Conservation (phyloP, 2,888 invertebrate species). For the Ochropleura plecta region DNA sequence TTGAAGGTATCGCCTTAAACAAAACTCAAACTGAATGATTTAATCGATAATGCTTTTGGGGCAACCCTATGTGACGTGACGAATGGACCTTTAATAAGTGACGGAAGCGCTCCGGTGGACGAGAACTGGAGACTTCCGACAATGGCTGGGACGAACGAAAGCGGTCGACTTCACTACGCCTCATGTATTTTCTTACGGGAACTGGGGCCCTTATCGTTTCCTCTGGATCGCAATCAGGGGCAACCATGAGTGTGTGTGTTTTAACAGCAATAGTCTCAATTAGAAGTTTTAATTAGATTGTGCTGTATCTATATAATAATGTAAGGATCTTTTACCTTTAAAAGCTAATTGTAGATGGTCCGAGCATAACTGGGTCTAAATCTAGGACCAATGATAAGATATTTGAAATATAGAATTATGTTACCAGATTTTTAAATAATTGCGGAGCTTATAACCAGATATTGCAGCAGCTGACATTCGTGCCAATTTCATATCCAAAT, state of each 20-base stretch:
- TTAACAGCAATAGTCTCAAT: neutral
- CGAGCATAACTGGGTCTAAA: too few species aligned
- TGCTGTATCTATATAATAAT: too few species aligned
- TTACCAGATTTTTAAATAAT: too few species aligned
- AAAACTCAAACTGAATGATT: neutral
- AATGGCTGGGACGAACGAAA: slow-evolving; percentile 56
- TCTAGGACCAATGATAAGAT: too few species aligned
- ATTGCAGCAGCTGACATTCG: too few species aligned
- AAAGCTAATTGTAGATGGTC: too few species aligned
- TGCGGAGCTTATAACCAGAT: too few species aligned
- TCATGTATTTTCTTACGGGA: slow-evolving; percentile 53
- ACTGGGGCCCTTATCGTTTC: slow-evolving; percentile 43
- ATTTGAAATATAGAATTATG: too few species aligned
- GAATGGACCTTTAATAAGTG: slow-evolving; percentile 69
- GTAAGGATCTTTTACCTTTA: too few species aligned
- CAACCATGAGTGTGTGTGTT: neutral
- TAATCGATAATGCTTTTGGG: neutral
- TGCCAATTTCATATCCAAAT: slow-evolving; percentile 15
- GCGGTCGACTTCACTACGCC: slow-evolving; percentile 48
- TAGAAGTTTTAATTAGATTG: too few species aligned
- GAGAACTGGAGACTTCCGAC: slow-evolving; percentile 70
- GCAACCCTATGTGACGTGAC: slow-evolving; percentile 63
- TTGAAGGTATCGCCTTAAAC: neutral
- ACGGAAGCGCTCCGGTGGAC: slow-evolving; percentile 64
- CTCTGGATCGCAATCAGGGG: slow-evolving; percentile 25